Evolutionary conservation across 2,113 vertebrate genomes (phyloP).

Genomic region (Pluvianellus socialis): DNA sequence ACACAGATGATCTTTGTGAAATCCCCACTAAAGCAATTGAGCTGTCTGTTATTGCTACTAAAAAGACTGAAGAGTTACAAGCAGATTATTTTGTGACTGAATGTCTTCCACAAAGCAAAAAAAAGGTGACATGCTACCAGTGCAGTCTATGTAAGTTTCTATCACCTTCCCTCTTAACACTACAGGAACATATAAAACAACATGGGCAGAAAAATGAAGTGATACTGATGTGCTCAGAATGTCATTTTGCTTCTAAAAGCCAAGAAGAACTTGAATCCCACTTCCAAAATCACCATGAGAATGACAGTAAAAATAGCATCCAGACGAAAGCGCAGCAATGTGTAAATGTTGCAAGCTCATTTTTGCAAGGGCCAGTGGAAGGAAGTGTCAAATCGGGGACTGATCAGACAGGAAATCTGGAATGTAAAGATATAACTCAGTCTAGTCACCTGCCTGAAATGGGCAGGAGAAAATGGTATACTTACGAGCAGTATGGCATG

Average conservation of each 20-base stretch:
- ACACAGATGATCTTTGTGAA: slow-evolving; percentile 57
- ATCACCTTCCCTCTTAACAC: slow-evolving; percentile 81
- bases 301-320: not conserved
- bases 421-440: slow-evolving; percentile 26
- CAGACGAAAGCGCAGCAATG: slow-evolving; percentile 42
- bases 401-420: slow-evolving; percentile 20
- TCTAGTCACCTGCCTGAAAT: slow-evolving; percentile 6
- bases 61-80: slow-evolving; percentile 48
- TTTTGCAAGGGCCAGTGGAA: slow-evolving; percentile 33
- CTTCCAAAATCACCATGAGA: slow-evolving; percentile 81
- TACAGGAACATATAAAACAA: slow-evolving; percentile 89
- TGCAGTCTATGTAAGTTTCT: slow-evolving; percentile 92
- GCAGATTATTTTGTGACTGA: slow-evolving; percentile 48
- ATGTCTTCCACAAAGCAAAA: slow-evolving; percentile 55
- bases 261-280: slow-evolving; percentile 91
- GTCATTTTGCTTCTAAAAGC: slow-evolving; percentile 85
- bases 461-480: slow-evolving; percentile 89
- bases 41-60: slow-evolving; percentile 56
- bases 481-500: slow-evolving; percentile 89
- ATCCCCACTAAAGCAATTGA: slow-evolving; percentile 75
- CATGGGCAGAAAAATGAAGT: slow-evolving; percentile 92
- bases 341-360: not conserved
- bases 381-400: slow-evolving; percentile 16
- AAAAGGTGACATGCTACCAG: slow-evolving; percentile 88
- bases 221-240: slow-evolving; percentile 92